Percentiles rank a stretch among this genome's conserved stretches.
Evolutionary conservation across 2,888 invertebrate species (phyloP).

Genomic region (Tinea pellionella): DNA sequence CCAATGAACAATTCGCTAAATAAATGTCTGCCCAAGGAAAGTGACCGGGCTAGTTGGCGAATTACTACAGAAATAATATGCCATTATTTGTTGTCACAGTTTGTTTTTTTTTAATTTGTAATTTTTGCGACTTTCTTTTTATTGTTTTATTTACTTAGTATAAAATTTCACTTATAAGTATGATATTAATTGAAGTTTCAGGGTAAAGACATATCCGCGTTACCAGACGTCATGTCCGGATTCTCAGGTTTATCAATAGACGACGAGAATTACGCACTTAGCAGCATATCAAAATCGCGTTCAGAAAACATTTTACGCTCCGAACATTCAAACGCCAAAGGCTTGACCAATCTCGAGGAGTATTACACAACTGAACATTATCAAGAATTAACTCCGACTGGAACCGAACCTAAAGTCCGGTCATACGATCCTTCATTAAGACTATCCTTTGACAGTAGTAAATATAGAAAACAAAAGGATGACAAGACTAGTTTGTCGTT

Average conservation of each 20-base stretch:
- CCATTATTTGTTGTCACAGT: too few species aligned
- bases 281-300: constrained; percentile 60
- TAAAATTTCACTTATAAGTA: too few species aligned
- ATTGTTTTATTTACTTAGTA: too few species aligned
- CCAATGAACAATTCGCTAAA: too few species aligned
- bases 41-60: too few species aligned
- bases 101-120: too few species aligned
- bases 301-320: constrained; percentile 60
- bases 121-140: too few species aligned
- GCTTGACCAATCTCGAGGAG: constrained; percentile 45
- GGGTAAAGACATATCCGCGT: constrained; percentile 51
- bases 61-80: too few species aligned
- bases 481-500: constrained; percentile 56
- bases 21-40: too few species aligned
- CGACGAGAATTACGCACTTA: constrained; percentile 55
- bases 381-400: constrained; percentile 57
- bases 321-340: constrained; percentile 44
- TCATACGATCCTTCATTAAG: constrained; percentile 50
- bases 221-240: constrained; percentile 59
- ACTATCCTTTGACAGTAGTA: constrained; percentile 55
- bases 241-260: constrained; percentile 64
- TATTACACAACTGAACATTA: constrained; percentile 63
- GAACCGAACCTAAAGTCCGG: constrained; percentile 41
- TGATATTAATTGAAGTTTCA: not conserved
- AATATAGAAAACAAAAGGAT: constrained; percentile 50